Evolutionary conservation across 2,888 invertebrate species (phyloP).

Genomic region (Aspidapion aeneum): DNA sequence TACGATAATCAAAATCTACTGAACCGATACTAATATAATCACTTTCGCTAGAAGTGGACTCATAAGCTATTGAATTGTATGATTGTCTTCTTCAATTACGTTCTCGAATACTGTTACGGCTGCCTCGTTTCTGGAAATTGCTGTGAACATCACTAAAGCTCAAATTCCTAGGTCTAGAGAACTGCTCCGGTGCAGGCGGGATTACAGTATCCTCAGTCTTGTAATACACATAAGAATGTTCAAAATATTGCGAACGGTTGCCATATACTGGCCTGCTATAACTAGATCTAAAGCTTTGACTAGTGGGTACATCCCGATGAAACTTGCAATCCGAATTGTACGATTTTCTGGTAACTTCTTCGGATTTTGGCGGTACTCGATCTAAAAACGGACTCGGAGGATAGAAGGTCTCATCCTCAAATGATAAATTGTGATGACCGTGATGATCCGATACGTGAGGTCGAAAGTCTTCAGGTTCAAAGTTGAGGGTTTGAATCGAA

Average conservation of each 20-base stretch:
- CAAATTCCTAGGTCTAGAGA: conserved; percentile 35
- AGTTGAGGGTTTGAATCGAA: conserved; percentile 42
- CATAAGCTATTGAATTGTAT: conserved; percentile 56
- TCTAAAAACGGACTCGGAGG: conserved; percentile 38
- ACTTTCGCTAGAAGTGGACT: conserved; percentile 52
- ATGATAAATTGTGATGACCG: conserved; percentile 38
- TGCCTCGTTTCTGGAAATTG: conserved; percentile 40
- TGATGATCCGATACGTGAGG: conserved; percentile 31
- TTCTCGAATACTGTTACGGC: conserved; percentile 52
- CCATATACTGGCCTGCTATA: conserved; percentile 24
- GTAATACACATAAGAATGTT: conserved; percentile 40
- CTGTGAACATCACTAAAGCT: conserved; percentile 37
- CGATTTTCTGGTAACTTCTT: conserved; percentile 46
- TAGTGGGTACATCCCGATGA: conserved; percentile 24
- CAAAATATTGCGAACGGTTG: conserved; percentile 35
- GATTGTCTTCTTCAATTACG: conserved; percentile 54
- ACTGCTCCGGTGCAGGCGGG: conserved; percentile 13
- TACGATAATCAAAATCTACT: conserved; percentile 46
- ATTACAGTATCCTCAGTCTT: conserved; percentile 30
- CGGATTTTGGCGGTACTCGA: conserved; percentile 46
- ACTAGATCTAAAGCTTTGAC: conserved; percentile 20
- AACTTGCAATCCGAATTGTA: conserved; percentile 37
- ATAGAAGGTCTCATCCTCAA: conserved; percentile 34
- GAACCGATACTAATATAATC: conserved; percentile 49
- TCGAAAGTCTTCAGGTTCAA: conserved; percentile 14